Evolutionary conservation across 2,797 vertebrate genomes (phyloP), one percentile per base, ranked within the genome.

Genomic region (Pangasius macronema): DNA sequence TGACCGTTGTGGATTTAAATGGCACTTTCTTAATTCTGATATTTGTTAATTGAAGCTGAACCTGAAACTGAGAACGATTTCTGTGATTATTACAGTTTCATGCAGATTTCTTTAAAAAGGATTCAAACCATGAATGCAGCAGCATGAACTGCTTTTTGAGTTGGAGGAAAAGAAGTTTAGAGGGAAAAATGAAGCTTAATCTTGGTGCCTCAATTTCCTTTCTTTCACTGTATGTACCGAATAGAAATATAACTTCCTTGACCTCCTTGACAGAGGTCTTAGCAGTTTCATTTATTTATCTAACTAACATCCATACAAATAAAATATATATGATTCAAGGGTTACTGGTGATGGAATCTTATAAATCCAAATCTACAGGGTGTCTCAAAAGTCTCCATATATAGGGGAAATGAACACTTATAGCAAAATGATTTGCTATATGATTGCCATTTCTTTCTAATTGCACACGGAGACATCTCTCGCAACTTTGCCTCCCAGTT

Each of bases 261-360:
- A 76, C 73, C 73, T 76, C 73, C 73, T 51, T 76, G 49, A 77
- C 14, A 53, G 6, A 3, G 16, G 14, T 51, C 6, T 72, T 70
- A 70, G 36, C 68, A 42, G 20, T 46, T 73, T 27, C 11, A 46
- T 77, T 53, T 51, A 30, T 14, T 76, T 76, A 51, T 76, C 27
- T 76, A 51, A 75, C n/a, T 77, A 77, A 76, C 73, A 76, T 46
- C 27, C 73, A 51, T 51, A 73, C 70, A 46, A 46, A 46, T 46
- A 42, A 72, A 72, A 73, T 46, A 72, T 42, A n/a, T 75, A n/a
- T 36, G 30, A 36, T 36, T 68, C 18, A 36, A 36, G 42, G 10
- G n/a, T 49, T 75, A 6, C 24, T 46, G 24, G 72, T 75, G 27
- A 14, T 46, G 46, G 8, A 46, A 46, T 46, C 7, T 46, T 46